phyloP scores from a whole-genome alignment of 1,140 invertebrate genomes.

The Monomorium pharaonis region DNA sequence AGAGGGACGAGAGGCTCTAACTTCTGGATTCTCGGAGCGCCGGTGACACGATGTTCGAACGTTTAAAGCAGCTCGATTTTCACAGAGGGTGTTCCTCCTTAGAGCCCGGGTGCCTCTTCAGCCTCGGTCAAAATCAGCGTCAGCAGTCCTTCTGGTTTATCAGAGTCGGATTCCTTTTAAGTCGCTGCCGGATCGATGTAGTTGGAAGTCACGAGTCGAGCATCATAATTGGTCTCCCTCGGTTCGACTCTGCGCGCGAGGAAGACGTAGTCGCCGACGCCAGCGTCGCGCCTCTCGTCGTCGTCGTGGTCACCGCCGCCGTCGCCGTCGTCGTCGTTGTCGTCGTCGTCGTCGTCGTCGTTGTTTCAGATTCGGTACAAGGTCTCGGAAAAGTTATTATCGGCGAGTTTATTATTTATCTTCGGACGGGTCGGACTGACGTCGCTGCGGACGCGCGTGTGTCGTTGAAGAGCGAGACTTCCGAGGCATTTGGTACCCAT shows the following conservation, averaged over 20 bases:
- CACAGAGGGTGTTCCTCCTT: background rate
- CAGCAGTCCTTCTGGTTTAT: background rate
- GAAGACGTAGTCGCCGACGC: conserved; percentile 53
- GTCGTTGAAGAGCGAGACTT: conserved; percentile 38
- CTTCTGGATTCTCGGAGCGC: conserved; percentile 6
- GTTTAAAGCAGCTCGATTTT: conserved; percentile 12
- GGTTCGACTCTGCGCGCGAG: conserved; percentile 4
- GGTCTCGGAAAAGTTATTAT: background rate
- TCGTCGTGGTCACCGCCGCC: background rate
- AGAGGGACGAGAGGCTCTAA: background rate
- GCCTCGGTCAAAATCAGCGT: background rate
- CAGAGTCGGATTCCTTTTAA: conserved; percentile 34
- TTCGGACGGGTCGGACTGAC: conserved; percentile 78
- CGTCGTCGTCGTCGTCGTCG: background rate
- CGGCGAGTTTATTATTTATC: conserved; percentile 78
- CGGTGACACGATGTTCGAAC: background rate
- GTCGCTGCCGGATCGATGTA: conserved; percentile 25
- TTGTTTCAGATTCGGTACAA: background rate
- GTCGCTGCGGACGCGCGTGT: conserved; percentile 65
- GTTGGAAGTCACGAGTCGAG: conserved; percentile 35
- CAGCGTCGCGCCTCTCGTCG: background rate
- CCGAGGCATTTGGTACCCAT: conserved; percentile 80
- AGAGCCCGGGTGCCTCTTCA: conserved; percentile 2
- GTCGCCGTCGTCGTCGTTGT: background rate
- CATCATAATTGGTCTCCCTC: conserved; percentile 30